Base-by-base conservation (phyloP, 30 jellyfish, hydroid and myxozoan genomes). In the Aurelia aurita region DNA sequence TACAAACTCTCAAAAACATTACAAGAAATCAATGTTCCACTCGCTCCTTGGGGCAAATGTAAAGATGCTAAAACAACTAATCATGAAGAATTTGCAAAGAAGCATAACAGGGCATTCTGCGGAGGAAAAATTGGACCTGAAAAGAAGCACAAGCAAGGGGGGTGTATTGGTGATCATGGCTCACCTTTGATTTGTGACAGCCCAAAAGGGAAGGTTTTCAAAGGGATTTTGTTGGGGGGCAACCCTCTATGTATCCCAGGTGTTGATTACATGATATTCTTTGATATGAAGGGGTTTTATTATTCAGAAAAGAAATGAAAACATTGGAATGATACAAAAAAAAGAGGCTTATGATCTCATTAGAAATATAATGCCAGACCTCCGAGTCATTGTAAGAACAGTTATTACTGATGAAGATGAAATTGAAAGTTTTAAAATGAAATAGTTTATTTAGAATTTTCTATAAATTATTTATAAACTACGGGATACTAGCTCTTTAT, bases 131-230 rank as follows among this genome's bases (percentile, higher is more conserved):
- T 39, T 39, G 64, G 74, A 5, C 29, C 28, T 2, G 34, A 18
- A n/a, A 20, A 45, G 15, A 18, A 20, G 20, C 54, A 43, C 6
- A 45, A 72, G 25, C 43, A 10, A 19, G 80, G 87, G 13, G 93
- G 93, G 49, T 83, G 93, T 55, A 70, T 83, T 55, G 93, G 93
- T 11, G 93, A 83, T 55, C 70, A 87, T 1, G 93, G 93, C 0
- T 83, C 93, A 26, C 93, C 93, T 2, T 65, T 83, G 35, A 18
- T 71, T 23, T 83, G 93, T 80, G 58, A 55, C 84, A 58, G 67
- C 1, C 44, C 39, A 25, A 16, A 58, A 34, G 93, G 81, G 22
- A 19, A 39, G 14, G 74, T 70, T 8, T 25, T 68, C 10, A 22
- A 20, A 16, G 93, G 93, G 6, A 58, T 83, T 6, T 16, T 83